Percentiles rank a stretch among this genome's conserved stretches.
phyloP scores from a whole-genome alignment of 2,888 invertebrate species.

The Drosophila leonis region DNA sequence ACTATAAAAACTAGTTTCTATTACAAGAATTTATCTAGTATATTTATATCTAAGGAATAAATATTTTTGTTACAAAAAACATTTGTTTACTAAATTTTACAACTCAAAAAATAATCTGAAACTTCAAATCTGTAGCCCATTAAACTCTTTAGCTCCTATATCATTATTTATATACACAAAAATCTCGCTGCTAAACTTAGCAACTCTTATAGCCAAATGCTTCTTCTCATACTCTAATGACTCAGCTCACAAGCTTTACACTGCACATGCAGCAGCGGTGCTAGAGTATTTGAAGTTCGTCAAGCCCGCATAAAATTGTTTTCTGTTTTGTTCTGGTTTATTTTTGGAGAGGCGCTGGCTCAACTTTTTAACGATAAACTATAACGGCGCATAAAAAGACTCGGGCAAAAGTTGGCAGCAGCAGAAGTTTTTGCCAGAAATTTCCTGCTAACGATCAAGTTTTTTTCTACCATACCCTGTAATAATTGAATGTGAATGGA shows the following conservation, averaged over 20 bases:
- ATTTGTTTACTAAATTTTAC: too few relatives aligned
- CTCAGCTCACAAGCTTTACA: neutral
- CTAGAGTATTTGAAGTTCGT: slow-evolving; percentile 17
- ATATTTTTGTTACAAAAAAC: too few relatives aligned
- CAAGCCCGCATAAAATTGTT: neutral
- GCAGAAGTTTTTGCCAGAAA: slow-evolving; percentile 64
- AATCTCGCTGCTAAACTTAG: neutral
- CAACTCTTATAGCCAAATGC: too few relatives aligned
- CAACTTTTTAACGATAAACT: slow-evolving; percentile 76
- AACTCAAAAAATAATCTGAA: too few relatives aligned
- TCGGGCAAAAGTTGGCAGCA: slow-evolving; percentile 59
- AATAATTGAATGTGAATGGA: neutral
- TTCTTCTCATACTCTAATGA: too few relatives aligned
- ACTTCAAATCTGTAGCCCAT: too few relatives aligned
- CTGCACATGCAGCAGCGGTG: too few relatives aligned
- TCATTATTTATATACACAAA: neutral
- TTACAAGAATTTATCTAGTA: too few relatives aligned
- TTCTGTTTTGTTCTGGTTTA: slow-evolving; percentile 23
- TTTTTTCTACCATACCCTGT: slow-evolving; percentile 32
- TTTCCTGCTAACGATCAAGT: slow-evolving; percentile 76
- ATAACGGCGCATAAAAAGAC: slow-evolving; percentile 75
- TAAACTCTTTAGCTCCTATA: neutral
- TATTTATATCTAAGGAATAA: too few relatives aligned
- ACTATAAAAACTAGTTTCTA: too few relatives aligned
- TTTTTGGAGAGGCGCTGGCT: slow-evolving; percentile 39